These are phyloP conservation scores for Stichopus horrens DNA, from an alignment of 53 echinoderm and acorn worm genomes.

Conservation along the genomic window DNA sequence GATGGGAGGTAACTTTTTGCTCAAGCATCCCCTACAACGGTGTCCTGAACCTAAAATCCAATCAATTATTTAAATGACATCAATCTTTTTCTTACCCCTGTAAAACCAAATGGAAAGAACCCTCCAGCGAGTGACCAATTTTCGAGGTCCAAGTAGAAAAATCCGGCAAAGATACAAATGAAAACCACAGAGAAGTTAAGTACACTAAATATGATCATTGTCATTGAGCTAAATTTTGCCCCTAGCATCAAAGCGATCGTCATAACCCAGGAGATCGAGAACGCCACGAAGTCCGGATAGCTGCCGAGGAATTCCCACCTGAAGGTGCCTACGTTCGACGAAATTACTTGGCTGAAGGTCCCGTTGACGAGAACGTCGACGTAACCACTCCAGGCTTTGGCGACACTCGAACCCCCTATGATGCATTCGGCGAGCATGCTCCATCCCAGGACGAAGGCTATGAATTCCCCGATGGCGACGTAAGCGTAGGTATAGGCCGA, in stretches of 20 bases:
- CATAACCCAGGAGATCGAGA: conserved; percentile 68
- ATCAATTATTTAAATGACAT: too few species aligned
- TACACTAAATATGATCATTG: conserved; percentile 70
- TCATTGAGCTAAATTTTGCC: conserved; percentile 77
- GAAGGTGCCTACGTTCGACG: conserved; percentile 73
- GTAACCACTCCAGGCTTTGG: conserved; percentile 96
- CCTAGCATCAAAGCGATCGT: conserved; percentile 79
- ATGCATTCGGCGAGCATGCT: conserved; percentile 99
- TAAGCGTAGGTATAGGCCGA: conserved; percentile 98
- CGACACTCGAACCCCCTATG: conserved; percentile 91
- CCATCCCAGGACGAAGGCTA: conserved; percentile 98
- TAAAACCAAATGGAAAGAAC: conserved; percentile 86
- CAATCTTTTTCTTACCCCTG: conserved; percentile 67
- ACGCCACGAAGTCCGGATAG: conserved; percentile 94
- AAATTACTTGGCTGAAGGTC: conserved; percentile 79
- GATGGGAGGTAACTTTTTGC: too few species aligned
- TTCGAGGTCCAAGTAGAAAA: conserved; percentile 73
- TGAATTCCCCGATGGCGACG: conserved; percentile 92
- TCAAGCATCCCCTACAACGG: too few species aligned
- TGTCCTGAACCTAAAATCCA: too few species aligned
- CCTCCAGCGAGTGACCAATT: conserved; percentile 77
- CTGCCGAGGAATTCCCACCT: conserved; percentile 78
- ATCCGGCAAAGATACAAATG: conserved; percentile 79
- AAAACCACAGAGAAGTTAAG: conserved; percentile 78
- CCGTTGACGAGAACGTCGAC: conserved; percentile 83